Percentiles rank a stretch among this genome's conserved stretches.
These are phyloP conservation scores for Onthophagus sagittarius DNA, from an alignment of 2,888 invertebrate species.

Conservation along the genomic window DNA sequence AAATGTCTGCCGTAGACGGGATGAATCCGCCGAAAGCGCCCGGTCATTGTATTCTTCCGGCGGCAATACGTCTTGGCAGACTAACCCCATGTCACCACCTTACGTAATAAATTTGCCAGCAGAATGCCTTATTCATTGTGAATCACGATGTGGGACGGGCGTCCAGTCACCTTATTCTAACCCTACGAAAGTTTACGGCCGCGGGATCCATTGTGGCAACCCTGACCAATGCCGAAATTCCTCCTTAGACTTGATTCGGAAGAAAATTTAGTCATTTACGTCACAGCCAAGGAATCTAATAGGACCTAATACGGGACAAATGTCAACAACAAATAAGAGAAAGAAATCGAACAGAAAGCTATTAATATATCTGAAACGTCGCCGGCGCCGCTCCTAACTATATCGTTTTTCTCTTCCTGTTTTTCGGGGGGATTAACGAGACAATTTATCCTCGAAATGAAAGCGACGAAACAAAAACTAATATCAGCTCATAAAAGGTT, in stretches of 20 bases:
- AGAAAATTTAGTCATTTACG: neutral
- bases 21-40: slow-evolving; percentile 23
- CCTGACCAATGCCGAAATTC: neutral
- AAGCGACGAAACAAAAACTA: slow-evolving; percentile 25
- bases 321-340: neutral
- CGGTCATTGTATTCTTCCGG: slow-evolving; percentile 47
- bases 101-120: slow-evolving; percentile 49
- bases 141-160: slow-evolving; percentile 25
- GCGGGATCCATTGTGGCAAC: neutral
- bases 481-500: neutral
- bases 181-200: neutral
- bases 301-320: neutral
- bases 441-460: slow-evolving; percentile 28
- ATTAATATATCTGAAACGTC: neutral
- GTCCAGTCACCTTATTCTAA: slow-evolving; percentile 11
- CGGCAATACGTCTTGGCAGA: slow-evolving; percentile 47
- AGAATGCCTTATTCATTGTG: slow-evolving; percentile 40
- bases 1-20: neutral
- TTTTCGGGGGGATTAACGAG: slow-evolving; percentile 23
- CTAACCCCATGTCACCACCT: slow-evolving; percentile 48
- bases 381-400: neutral
- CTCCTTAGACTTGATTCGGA: neutral
- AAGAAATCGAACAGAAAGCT: slow-evolving; percentile 1
- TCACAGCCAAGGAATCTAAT: neutral
- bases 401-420: neutral